Base-by-base conservation (phyloP, 2,113 vertebrate species). In the Zosterops borbonicus region DNA sequence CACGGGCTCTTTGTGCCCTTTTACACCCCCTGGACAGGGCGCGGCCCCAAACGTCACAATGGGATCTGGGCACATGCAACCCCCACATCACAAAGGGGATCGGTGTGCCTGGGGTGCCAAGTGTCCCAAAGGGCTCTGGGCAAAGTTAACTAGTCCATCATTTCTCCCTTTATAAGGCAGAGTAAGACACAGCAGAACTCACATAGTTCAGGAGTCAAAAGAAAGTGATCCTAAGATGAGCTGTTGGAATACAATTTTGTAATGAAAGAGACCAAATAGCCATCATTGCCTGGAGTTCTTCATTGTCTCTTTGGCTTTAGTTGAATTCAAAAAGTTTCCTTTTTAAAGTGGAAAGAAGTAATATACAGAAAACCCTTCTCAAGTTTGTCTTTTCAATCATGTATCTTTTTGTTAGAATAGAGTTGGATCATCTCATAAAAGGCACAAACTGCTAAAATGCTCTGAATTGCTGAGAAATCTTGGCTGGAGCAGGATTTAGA, bases 21-120 rank as follows among this genome's bases (percentile, higher is more conserved):
- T 46, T 9, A 12, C 14, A 15, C 27, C 16, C 7, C 25, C 33
- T 9, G 33, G 4, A 9, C 41, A 31, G 41, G 39, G 49, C 4
- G 0, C 0, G 1, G 19, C 19, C 49, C 20, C 49, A 15, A 3
- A 18, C 2, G 17, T 65, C 39, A 35, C 33, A 35, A 23, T 17
- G 39, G 49, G 37, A 2, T 24, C 25, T 24, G 31, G 39, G 7
- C 60, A 35, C 49, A 23, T 2, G 1, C 49, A 35, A 14, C 31
- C 25, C 46, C 9, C 19, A 29, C 1, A 1, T 55, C 39, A 29
- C 39, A 44, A 44, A 44, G 31, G 47, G 23, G 2, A 42, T 29
- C 0, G 4, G 6, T 14, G 7, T 4, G 6, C 3, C 2, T 13
- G 23, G 6, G 18, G 4, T 41, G 8, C 46, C 29, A 12, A 5